phyloP scores from a whole-genome alignment of 2,888 invertebrate genomes.

The Camponotus fellah region DNA sequence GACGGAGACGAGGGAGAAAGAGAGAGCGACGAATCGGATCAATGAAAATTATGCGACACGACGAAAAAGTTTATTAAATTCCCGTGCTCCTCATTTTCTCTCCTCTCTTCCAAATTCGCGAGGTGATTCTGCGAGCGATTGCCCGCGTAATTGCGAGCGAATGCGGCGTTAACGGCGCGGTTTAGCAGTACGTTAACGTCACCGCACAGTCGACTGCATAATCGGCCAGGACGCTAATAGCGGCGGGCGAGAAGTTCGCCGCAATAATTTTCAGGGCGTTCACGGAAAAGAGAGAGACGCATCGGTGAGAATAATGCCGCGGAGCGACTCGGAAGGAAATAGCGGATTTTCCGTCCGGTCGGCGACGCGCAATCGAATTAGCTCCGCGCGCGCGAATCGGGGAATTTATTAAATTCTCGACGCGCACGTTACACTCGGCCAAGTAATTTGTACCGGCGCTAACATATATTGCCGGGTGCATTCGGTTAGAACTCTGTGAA shows the following conservation, averaged over 20 bases:
- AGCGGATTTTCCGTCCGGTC: slow-evolving; percentile 40
- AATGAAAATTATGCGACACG: neutral
- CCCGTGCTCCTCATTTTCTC: slow-evolving; percentile 1
- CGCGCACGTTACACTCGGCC: slow-evolving; percentile 47
- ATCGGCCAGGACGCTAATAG: slow-evolving; percentile 48
- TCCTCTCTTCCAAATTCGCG: slow-evolving; percentile 13
- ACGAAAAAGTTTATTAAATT: slow-evolving; percentile 49
- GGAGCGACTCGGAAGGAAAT: slow-evolving; percentile 53
- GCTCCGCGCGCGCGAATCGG: slow-evolving; percentile 31
- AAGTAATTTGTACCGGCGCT: slow-evolving; percentile 44
- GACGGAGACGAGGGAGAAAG: neutral
- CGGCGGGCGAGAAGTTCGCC: slow-evolving; percentile 54
- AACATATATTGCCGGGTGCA: slow-evolving; percentile 50
- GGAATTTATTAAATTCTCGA: slow-evolving; percentile 58
- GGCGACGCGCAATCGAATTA: slow-evolving; percentile 42
- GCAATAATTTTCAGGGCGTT: slow-evolving; percentile 45
- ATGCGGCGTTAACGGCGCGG: slow-evolving; percentile 23
- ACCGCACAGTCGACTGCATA: slow-evolving; percentile 37
- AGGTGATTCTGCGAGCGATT: slow-evolving; percentile 41
- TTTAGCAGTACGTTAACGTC: slow-evolving; percentile 42
- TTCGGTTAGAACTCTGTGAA: slow-evolving; percentile 15
- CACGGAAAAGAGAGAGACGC: neutral
- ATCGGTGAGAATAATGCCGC: slow-evolving; percentile 39
- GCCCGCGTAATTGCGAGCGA: slow-evolving; percentile 33
- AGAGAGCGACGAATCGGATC: slow-evolving; percentile 10